A percentile compares a stretch with the other conserved stretches of the same genome.
These are phyloP conservation scores for Oncorhynchus tshawytscha DNA, from an alignment of 2,113 vertebrate genomes.

Conservation along the genomic window DNA sequence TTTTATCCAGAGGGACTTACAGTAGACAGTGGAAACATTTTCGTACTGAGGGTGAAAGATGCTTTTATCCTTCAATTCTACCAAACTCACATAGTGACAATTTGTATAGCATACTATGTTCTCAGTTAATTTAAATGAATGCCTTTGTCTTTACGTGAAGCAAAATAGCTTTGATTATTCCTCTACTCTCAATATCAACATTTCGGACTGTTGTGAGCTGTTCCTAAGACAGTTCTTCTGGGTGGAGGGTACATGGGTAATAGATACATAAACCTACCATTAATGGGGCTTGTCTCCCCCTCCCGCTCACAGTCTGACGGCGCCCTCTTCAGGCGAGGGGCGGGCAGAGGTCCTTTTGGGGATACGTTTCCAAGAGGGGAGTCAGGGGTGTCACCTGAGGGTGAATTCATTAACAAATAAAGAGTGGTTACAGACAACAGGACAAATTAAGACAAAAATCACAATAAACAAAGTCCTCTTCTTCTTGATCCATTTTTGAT, in stretches of 20 bases:
- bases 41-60: background rate
- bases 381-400: constrained; percentile 75
- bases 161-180: too few species aligned
- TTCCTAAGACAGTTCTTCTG: background rate
- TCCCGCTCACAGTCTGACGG: constrained; percentile 81
- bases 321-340: constrained; percentile 79
- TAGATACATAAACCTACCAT: constrained; percentile 32
- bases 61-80: background rate
- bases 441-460: background rate
- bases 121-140: too few species aligned
- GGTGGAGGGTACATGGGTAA: background rate
- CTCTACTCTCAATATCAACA: too few species aligned
- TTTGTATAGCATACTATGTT: too few species aligned
- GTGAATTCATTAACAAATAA: constrained; percentile 1
- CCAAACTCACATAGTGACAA: too few species aligned
- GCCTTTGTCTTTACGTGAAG: too few species aligned
- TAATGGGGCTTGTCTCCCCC: constrained; percentile 36
- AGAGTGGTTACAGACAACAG: background rate
- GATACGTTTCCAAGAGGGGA: constrained; percentile 67
- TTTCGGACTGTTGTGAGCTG: too few species aligned
- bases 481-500: background rate
- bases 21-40: too few species aligned
- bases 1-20: too few species aligned
- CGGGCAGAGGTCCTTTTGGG: constrained; percentile 76
- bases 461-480: background rate